Evolutionary conservation across 2,888 invertebrate species (phyloP).

Genomic region (Dasysyrphus tricinctus): DNA sequence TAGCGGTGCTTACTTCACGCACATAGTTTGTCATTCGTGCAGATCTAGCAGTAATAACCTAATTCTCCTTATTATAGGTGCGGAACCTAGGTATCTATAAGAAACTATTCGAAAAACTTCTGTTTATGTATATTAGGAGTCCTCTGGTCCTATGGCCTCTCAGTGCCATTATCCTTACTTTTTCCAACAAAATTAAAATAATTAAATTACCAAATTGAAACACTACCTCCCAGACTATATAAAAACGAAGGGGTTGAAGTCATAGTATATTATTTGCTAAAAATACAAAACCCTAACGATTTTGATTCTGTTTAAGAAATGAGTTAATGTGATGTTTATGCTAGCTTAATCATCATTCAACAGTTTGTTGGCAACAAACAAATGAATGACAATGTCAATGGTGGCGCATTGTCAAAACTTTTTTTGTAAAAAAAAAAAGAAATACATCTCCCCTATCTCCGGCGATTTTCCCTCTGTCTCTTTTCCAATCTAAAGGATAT

Average conservation of each 20-base stretch:
- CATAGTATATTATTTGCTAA: conserved; percentile 6
- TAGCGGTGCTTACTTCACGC: too few relatives aligned
- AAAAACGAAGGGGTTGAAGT: conserved; percentile 1
- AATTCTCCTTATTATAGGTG: too few relatives aligned
- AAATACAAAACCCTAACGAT: conserved; percentile 24
- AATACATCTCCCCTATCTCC: not conserved
- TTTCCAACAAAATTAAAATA: not conserved
- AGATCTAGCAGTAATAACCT: too few relatives aligned
- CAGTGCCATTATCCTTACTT: not conserved
- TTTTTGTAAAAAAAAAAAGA: conserved; percentile 8
- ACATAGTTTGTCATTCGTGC: too few relatives aligned
- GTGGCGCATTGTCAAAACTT: conserved; percentile 61
- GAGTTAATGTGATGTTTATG: conserved; percentile 69
- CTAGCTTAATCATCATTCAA: conserved; percentile 73
- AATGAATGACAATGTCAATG: conserved; percentile 47
- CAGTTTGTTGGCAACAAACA: conserved; percentile 52
- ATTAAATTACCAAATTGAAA: not conserved
- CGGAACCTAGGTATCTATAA: too few relatives aligned
- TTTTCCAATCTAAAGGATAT: not conserved
- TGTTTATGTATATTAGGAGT: too few relatives aligned
- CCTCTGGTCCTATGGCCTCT: too few relatives aligned
- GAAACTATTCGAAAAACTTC: too few relatives aligned
- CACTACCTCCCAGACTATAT: not conserved
- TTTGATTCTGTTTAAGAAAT: conserved; percentile 67
- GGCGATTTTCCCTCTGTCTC: not conserved